Evolutionary conservation across 2,888 invertebrate species (phyloP).

Genomic region (Marasmarcha lunaedactyla): DNA sequence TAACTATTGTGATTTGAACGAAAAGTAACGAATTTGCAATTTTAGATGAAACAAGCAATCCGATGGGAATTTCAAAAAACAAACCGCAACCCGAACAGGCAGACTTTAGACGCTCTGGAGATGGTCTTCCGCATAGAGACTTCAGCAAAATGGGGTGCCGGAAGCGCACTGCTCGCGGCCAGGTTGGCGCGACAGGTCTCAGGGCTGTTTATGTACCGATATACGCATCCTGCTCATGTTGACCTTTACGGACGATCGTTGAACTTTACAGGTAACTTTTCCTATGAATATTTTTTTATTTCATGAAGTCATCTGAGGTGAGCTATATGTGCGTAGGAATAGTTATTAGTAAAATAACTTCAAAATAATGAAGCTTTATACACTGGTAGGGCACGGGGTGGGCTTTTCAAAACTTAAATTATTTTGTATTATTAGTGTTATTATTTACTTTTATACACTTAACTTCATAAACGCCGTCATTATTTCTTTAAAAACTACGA

Average conservation of each 20-base stretch:
- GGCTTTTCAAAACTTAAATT: too few species aligned
- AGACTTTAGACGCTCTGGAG: constrained; percentile 44
- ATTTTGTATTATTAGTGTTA: too few species aligned
- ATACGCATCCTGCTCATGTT: constrained; percentile 55
- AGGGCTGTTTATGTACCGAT: constrained; percentile 69
- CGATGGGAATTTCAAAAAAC: constrained; percentile 68
- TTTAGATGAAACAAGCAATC: constrained; percentile 52
- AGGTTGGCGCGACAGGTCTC: constrained; percentile 57
- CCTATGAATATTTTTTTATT: too few species aligned
- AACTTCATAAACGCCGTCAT: too few species aligned
- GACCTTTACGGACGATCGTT: constrained; percentile 46
- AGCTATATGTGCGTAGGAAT: not conserved
- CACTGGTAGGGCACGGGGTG: too few species aligned
- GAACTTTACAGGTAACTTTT: constrained; percentile 67
- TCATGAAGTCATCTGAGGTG: too few species aligned
- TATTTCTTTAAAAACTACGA: too few species aligned
- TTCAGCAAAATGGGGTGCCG: constrained; percentile 67
- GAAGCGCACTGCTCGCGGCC: constrained; percentile 66
- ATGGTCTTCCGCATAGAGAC: constrained; percentile 66
- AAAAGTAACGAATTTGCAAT: too few species aligned
- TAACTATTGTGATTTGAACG: too few species aligned
- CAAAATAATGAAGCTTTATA: too few species aligned
- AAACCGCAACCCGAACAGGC: constrained; percentile 24
- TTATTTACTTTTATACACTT: too few species aligned
- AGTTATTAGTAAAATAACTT: too few species aligned